Evolutionary conservation across 2,888 invertebrate genomes (phyloP).

Genomic region (Mythimna albipuncta): DNA sequence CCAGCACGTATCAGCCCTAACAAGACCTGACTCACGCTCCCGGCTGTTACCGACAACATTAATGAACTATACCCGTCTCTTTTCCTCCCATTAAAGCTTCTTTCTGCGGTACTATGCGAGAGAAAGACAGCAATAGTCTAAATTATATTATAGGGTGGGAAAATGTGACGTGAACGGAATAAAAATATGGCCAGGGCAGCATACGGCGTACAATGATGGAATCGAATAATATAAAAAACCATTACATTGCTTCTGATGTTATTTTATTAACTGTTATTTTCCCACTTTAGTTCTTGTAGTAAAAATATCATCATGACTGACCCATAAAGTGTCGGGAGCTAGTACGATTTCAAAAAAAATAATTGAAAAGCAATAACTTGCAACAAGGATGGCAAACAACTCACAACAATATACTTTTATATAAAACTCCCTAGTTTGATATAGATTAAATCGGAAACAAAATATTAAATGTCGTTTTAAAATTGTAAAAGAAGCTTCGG

Average conservation of each 20-base stretch:
- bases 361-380: too few species aligned
- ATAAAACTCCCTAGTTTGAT: too few species aligned
- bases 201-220: slow-evolving; percentile 69
- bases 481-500: too few species aligned
- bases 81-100: slow-evolving; percentile 70
- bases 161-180: slow-evolving; percentile 76
- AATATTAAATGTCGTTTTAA: too few species aligned
- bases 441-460: too few species aligned
- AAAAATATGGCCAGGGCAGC: slow-evolving; percentile 74
- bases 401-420: background rate
- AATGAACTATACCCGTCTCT: slow-evolving; percentile 65
- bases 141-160: slow-evolving; percentile 69
- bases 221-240: slow-evolving; percentile 65
- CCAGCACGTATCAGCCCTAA: slow-evolving; percentile 60
- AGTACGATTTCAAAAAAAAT: too few species aligned
- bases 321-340: background rate
- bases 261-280: slow-evolving; percentile 42
- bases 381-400: background rate
- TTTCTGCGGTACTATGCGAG: slow-evolving; percentile 32
- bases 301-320: background rate
- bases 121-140: slow-evolving; percentile 64
- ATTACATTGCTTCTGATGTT: slow-evolving; percentile 34
- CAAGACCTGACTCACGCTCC: slow-evolving; percentile 57
- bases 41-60: slow-evolving; percentile 56
- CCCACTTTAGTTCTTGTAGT: background rate